Base-by-base conservation (phyloP, 2,888 invertebrate genomes). In the Eulithis prunata region DNA sequence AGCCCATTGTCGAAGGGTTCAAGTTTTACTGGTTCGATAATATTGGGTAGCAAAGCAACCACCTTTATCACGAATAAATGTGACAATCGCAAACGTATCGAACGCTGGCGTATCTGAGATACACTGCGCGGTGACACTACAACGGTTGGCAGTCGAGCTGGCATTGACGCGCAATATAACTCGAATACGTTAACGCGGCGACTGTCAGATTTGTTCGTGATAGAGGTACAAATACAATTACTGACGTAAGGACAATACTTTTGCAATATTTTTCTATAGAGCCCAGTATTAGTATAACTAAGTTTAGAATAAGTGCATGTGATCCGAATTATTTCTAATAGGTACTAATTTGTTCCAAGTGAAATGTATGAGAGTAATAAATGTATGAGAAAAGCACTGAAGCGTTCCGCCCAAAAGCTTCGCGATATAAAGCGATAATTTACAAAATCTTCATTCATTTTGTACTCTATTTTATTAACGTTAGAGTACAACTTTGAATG, bases 321-420 rank as follows among this genome's bases (percentile, higher is more conserved):
- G 11, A 43, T 60, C 38, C 43, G 45, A 57, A 13, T 12, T 21
- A 10, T 57, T 32, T 45, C 53, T 36, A 49, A 21, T 10, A 49
- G 10, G 14, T 49, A 49, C 10, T 21, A 21, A 14, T 47, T 13
- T 32, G n/a, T 5, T 32, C 4, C 47, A 8, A 47, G 14, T 47
- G 47, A 47, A 47, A 49, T 49, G 52, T 58, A 56, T 52, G 46
- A 62, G 49, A 62, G 68, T 72, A 65, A 73, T 73, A 68, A 72
- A 74, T 75, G 75, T 88, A 90, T 91, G 91, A 92, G 90, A 90
- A 86, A 91, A 92, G 92, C 92, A 80, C 80, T 69, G 71, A 89
- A 89, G 90, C 90, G 80, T 74, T 74, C 76, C 77, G 86, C 86
- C 81, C 79, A 75, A 72, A 85, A 89, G 89, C 89, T 77, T 78